Conservation (phyloP, 2,113 vertebrate genomes). For the Charina bottae region DNA sequence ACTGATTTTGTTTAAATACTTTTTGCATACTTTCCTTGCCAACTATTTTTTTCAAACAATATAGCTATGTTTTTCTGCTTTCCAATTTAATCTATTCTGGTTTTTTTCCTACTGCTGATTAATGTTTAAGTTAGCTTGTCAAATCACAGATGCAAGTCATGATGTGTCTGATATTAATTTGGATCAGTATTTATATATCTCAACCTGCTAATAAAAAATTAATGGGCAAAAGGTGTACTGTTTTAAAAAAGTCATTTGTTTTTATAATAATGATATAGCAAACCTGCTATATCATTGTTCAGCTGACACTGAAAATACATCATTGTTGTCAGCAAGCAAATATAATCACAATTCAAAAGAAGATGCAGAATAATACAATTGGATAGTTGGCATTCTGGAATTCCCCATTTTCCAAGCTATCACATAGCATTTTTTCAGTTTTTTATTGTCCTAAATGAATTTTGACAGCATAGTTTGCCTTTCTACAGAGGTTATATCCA, state of each 20-base stretch:
- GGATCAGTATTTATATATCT: background rate
- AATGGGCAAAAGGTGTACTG: background rate
- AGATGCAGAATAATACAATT: slow-evolving; percentile 1
- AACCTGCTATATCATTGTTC: background rate
- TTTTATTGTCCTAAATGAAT: slow-evolving; percentile 23
- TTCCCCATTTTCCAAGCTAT: slow-evolving; percentile 1
- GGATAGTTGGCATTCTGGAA: background rate
- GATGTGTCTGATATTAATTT: background rate
- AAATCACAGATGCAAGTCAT: background rate
- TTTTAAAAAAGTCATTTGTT: background rate
- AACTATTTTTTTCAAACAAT: background rate
- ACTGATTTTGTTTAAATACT: background rate
- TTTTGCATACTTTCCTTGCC: background rate
- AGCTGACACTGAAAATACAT: slow-evolving; percentile 3
- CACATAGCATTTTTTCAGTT: slow-evolving; percentile 15
- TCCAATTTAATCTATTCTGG: background rate
- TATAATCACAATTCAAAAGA: slow-evolving; percentile 5
- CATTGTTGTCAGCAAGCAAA: slow-evolving; percentile 1
- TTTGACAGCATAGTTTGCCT: slow-evolving; percentile 8
- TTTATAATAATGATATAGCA: background rate
- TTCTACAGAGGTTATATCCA: background rate
- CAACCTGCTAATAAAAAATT: background rate
- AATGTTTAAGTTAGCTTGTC: background rate
- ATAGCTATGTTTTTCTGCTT: background rate
- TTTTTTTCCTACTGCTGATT: background rate